Evolutionary conservation across 2,113 vertebrate species (phyloP).

Genomic region (Vulpes lagopus): DNA sequence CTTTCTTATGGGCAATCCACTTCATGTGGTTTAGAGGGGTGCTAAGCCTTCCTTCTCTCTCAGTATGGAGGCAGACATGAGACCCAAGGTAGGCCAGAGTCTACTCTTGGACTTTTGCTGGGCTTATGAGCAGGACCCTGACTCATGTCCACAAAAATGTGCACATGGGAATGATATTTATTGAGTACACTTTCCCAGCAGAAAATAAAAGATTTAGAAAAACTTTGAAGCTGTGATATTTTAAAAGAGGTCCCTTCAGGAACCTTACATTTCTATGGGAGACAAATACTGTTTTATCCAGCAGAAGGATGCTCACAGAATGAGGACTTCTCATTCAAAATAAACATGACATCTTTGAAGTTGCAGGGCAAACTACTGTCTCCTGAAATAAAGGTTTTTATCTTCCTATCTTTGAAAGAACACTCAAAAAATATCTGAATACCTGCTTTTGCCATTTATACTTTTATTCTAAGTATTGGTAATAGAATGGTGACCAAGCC

Average conservation of each 20-base stretch:
- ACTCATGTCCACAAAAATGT: neutral
- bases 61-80: neutral
- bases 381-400: neutral
- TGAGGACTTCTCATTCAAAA: neutral
- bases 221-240: neutral
- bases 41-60: neutral
- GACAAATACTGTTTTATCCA: constrained; percentile 5
- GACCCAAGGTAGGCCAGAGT: neutral
- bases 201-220: neutral
- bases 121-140: neutral
- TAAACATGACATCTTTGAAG: neutral
- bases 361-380: neutral
- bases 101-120: neutral
- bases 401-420: neutral
- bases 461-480: neutral
- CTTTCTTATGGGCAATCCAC: neutral
- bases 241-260: neutral
- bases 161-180: neutral
- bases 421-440: neutral
- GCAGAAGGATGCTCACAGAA: neutral
- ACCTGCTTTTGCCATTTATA: neutral
- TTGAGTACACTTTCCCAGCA: neutral
- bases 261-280: neutral
- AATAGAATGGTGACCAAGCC: neutral
- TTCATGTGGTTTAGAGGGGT: neutral